These are phyloP conservation scores for Nymphalis c-album DNA, from an alignment of 2,888 invertebrate species.

Conservation along the genomic window DNA sequence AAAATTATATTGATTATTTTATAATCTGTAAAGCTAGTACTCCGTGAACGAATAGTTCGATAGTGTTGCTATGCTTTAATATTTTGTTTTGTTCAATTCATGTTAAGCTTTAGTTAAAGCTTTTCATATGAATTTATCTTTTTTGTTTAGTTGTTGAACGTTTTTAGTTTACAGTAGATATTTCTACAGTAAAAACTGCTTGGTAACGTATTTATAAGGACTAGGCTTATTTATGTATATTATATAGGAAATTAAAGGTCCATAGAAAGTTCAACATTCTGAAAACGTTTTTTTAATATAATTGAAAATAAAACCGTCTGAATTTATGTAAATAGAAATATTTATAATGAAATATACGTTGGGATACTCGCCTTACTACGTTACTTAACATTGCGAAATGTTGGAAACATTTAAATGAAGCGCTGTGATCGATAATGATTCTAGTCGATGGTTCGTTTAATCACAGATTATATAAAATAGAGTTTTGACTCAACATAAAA, in stretches of 20 bases:
- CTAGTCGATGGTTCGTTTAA: constrained; percentile 19
- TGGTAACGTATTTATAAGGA: not conserved
- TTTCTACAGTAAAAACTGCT: not conserved
- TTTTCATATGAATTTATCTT: too few species aligned
- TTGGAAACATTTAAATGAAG: constrained; percentile 66
- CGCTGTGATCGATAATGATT: constrained; percentile 62
- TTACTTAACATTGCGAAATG: constrained; percentile 59
- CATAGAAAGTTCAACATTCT: not conserved
- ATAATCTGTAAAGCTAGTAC: too few species aligned
- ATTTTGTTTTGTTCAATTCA: not conserved
- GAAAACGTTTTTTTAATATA: too few species aligned
- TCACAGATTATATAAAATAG: not conserved
- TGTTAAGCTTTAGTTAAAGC: too few species aligned
- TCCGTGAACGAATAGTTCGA: too few species aligned
- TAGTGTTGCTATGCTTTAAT: not conserved
- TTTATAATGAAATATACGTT: not conserved
- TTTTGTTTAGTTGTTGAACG: too few species aligned
- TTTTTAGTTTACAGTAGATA: too few species aligned
- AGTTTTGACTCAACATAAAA: not conserved
- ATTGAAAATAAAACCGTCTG: not conserved
- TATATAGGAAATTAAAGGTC: not conserved
- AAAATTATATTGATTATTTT: too few species aligned
- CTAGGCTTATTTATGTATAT: not conserved
- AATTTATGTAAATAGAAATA: constrained; percentile 11
- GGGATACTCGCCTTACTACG: constrained; percentile 62